Evolutionary conservation across 2,888 invertebrate species (phyloP).

Genomic region (Elegia similella): DNA sequence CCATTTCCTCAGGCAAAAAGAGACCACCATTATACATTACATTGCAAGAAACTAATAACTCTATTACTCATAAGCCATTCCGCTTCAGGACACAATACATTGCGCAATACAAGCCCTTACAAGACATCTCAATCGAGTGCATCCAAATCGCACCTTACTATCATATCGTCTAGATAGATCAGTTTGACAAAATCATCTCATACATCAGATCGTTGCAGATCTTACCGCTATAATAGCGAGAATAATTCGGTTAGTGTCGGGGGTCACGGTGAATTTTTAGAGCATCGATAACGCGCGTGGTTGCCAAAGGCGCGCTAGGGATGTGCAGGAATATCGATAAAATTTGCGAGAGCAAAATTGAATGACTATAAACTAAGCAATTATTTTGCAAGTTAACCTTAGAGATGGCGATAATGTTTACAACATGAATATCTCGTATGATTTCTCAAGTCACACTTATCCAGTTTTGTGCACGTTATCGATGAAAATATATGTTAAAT

Average conservation of each 20-base stretch:
- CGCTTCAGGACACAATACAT: neutral
- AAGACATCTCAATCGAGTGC: constrained; percentile 10
- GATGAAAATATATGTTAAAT: too few relatives aligned
- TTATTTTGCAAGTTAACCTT: too few relatives aligned
- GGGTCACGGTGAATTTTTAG: constrained; percentile 75
- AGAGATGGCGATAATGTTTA: too few relatives aligned
- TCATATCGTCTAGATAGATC: constrained; percentile 20
- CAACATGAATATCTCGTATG: too few relatives aligned
- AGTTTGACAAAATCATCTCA: constrained; percentile 28
- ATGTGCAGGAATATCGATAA: constrained; percentile 30
- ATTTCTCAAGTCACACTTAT: too few relatives aligned
- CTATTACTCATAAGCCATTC: neutral
- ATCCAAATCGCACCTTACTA: constrained; percentile 2
- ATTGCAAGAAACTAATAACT: neutral
- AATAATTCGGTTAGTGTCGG: constrained; percentile 72
- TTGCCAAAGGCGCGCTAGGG: constrained; percentile 66
- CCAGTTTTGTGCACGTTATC: too few relatives aligned
- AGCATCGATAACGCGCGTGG: constrained; percentile 73
- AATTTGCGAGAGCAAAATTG: neutral
- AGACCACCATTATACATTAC: neutral
- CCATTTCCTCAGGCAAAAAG: neutral
- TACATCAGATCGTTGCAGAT: constrained; percentile 44
- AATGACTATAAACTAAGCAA: neutral
- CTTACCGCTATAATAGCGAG: constrained; percentile 58
- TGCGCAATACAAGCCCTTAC: constrained; percentile 6